A percentile compares a stretch with the other conserved stretches of the same genome.
These are phyloP conservation scores for Scaptomyza graminum DNA, from an alignment of 1,140 invertebrate species.

Conservation along the genomic window DNA sequence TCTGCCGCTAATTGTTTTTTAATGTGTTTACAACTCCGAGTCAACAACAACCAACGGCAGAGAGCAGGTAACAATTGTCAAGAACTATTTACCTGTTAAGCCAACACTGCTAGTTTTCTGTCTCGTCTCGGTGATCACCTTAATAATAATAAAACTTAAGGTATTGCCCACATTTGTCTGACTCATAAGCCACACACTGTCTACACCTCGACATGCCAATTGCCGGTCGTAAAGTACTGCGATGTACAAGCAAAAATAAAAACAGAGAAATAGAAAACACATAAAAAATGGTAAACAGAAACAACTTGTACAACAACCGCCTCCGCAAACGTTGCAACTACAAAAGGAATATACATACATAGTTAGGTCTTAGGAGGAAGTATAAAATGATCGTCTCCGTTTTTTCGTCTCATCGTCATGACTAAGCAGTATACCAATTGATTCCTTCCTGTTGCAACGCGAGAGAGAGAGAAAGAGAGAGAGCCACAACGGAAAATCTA, in stretches of 20 bases:
- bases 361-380: conserved; percentile 59
- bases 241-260: conserved; percentile 40
- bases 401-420: conserved; percentile 7
- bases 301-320: conserved; percentile 34
- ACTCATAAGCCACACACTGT: conserved; percentile 46
- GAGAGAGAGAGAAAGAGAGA: conserved; percentile 17
- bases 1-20: conserved; percentile 75
- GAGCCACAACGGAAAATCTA: conserved; percentile 66
- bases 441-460: conserved; percentile 71
- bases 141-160: conserved; percentile 29
- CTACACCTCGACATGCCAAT: conserved; percentile 43
- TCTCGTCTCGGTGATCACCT: conserved; percentile 16
- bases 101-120: neutral
- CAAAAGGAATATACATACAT: conserved; percentile 74
- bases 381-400: conserved; percentile 22
- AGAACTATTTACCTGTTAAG: conserved; percentile 44
- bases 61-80: conserved; percentile 30
- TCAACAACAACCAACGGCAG: conserved; percentile 13
- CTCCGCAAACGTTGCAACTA: conserved; percentile 34
- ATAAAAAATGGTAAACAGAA: conserved; percentile 30
- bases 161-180: conserved; percentile 36
- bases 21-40: conserved; percentile 58
- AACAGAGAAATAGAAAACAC: conserved; percentile 23
- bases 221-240: conserved; percentile 60
- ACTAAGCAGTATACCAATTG: conserved; percentile 69